These are phyloP conservation scores for Silurus glanis DNA, from an alignment of 2,113 vertebrate species.

Conservation along the genomic window DNA sequence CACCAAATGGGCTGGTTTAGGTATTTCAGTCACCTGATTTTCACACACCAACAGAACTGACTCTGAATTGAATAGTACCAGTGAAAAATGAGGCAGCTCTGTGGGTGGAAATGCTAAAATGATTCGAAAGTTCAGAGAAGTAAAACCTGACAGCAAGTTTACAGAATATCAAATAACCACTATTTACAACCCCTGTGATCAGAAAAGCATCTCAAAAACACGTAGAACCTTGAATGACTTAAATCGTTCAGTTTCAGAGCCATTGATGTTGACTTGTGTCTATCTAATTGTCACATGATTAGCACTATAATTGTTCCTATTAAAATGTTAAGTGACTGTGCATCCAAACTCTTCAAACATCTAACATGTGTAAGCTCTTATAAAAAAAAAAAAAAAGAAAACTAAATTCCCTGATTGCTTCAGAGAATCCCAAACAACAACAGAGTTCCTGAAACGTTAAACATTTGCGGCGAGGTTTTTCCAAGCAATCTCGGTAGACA, in stretches of 20 bases:
- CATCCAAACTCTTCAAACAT: constrained; percentile 39
- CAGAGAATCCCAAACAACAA: constrained; percentile 48
- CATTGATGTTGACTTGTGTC: not conserved
- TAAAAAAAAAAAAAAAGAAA: not conserved
- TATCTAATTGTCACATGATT: not conserved
- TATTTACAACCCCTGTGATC: not conserved
- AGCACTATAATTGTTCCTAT: not conserved
- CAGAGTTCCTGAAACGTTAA: constrained; percentile 30
- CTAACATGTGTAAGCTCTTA: constrained; percentile 35
- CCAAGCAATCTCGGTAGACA: not conserved
- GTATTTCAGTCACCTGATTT: not conserved
- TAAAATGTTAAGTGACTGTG: not conserved
- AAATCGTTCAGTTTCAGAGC: not conserved
- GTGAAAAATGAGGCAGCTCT: not conserved
- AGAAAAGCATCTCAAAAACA: not conserved
- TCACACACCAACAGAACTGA: not conserved
- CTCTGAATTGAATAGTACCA: no score
- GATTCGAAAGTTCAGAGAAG: not conserved
- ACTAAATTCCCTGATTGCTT: constrained; percentile 23
- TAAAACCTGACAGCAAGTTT: not conserved
- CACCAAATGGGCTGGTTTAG: no score
- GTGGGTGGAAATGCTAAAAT: not conserved
- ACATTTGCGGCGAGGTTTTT: constrained; percentile 9
- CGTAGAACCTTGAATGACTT: not conserved
- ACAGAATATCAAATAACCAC: not conserved